These are phyloP conservation scores for Oenanthe melanoleuca DNA, from an alignment of 2,113 vertebrate species.

Conservation along the genomic window DNA sequence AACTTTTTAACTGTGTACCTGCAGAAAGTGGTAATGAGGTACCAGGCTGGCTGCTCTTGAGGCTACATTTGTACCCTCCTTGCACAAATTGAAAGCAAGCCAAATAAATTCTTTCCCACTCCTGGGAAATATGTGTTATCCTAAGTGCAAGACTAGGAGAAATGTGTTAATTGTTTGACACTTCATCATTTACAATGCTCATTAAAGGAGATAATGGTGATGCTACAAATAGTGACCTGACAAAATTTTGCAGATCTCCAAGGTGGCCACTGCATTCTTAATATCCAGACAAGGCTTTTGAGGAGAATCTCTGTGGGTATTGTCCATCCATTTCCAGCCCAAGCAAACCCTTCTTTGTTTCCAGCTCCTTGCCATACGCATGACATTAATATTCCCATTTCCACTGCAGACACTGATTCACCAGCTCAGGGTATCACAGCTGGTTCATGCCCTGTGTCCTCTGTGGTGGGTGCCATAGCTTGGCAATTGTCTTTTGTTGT, in stretches of 20 bases:
- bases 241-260: not conserved
- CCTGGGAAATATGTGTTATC: slow-evolving; percentile 46
- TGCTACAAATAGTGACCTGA: slow-evolving; percentile 6
- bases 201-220: slow-evolving; percentile 50
- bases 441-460: not conserved
- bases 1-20: not conserved
- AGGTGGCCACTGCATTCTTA: not conserved
- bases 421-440: not conserved
- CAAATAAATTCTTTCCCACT: slow-evolving; percentile 33
- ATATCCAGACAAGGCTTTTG: not conserved
- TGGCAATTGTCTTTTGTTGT: not conserved
- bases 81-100: slow-evolving; percentile 29
- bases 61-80: not conserved
- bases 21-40: slow-evolving; percentile 6
- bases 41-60: not conserved
- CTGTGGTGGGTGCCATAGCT: not conserved
- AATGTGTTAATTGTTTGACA: slow-evolving; percentile 68
- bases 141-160: slow-evolving; percentile 28
- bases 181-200: slow-evolving; percentile 29
- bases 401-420: not conserved
- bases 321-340: not conserved
- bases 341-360: not conserved
- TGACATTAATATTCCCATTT: not conserved
- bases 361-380: not conserved
- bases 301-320: not conserved